These are phyloP conservation scores for Trichopria drosophilae DNA, from an alignment of 2,888 invertebrate species.

Conservation along the genomic window DNA sequence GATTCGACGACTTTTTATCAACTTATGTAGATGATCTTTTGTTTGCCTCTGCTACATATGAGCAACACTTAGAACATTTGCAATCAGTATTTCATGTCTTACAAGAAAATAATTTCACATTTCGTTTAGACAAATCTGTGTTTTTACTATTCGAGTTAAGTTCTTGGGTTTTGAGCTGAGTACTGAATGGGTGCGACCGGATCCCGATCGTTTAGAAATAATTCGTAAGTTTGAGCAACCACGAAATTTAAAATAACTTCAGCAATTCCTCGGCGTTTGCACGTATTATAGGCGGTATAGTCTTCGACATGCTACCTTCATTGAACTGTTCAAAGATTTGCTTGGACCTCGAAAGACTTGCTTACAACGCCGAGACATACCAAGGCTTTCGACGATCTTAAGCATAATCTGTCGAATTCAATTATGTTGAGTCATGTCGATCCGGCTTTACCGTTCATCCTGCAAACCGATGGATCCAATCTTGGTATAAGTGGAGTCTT, in stretches of 20 bases:
- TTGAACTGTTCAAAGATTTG: constrained; percentile 21
- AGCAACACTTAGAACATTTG: constrained; percentile 37
- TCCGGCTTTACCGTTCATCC: constrained; percentile 9
- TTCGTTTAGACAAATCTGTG: constrained; percentile 36
- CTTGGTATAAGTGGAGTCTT: constrained; percentile 16
- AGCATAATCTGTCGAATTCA: constrained; percentile 4
- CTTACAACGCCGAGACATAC: constrained; percentile 22
- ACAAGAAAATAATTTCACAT: constrained; percentile 34
- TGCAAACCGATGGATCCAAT: constrained; percentile 32
- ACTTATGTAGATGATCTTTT: constrained; percentile 46
- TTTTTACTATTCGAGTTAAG: constrained; percentile 25
- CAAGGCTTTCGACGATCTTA: constrained; percentile 14
- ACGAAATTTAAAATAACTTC: constrained; percentile 13
- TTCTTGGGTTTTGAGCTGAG: too few species aligned
- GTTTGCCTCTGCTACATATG: constrained; percentile 35
- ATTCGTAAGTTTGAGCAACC: constrained; percentile 10
- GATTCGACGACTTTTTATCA: constrained; percentile 35
- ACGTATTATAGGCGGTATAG: constrained; percentile 24
- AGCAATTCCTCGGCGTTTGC: constrained; percentile 18
- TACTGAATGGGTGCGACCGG: too few species aligned
- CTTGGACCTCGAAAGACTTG: constrained; percentile 21
- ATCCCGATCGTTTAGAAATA: constrained; percentile 13
- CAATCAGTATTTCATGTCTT: constrained; percentile 32
- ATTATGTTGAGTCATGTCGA: constrained; percentile 10
- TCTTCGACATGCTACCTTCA: neutral